Percentiles rank a stretch among this genome's conserved stretches.
These are phyloP conservation scores for Aplysina aerophoba DNA, from an alignment of 37 sponge, comb jelly and placozoan genomes.

Conservation along the genomic window DNA sequence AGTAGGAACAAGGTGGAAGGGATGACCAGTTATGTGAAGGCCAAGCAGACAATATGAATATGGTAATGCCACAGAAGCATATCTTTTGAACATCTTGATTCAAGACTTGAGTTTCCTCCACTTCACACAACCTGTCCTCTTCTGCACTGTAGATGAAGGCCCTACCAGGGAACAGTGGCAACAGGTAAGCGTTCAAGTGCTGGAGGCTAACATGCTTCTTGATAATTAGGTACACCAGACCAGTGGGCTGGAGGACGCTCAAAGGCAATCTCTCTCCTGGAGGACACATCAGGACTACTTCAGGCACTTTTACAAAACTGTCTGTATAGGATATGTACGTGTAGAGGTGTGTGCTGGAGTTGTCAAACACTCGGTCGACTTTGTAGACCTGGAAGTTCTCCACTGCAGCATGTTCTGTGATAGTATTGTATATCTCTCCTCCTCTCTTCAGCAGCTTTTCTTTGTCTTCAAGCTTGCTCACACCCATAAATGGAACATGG, in stretches of 20 bases:
- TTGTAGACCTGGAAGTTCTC: conserved; percentile 27
- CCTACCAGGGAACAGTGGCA: conserved; percentile 19
- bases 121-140: conserved; percentile 7
- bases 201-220: not conserved
- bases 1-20: conserved; percentile 11
- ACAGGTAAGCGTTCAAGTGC: conserved; percentile 6
- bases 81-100: not conserved
- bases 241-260: not conserved
- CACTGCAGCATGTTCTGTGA: not conserved
- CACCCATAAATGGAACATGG: not conserved
- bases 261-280: not conserved
- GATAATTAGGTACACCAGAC: conserved; percentile 2
- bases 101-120: not conserved
- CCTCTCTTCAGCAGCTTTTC: not conserved
- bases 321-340: conserved; percentile 8
- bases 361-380: not conserved
- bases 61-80: conserved; percentile 8
- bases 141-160: not conserved
- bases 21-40: not conserved
- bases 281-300: not conserved
- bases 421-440: not conserved
- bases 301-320: conserved; percentile 23
- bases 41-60: not conserved
- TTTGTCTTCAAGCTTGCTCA: not conserved
- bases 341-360: not conserved